Evolutionary conservation across 2,888 invertebrate genomes (phyloP), one percentile per base, ranked within the genome.

Genomic region (Drosophila phalerata): DNA sequence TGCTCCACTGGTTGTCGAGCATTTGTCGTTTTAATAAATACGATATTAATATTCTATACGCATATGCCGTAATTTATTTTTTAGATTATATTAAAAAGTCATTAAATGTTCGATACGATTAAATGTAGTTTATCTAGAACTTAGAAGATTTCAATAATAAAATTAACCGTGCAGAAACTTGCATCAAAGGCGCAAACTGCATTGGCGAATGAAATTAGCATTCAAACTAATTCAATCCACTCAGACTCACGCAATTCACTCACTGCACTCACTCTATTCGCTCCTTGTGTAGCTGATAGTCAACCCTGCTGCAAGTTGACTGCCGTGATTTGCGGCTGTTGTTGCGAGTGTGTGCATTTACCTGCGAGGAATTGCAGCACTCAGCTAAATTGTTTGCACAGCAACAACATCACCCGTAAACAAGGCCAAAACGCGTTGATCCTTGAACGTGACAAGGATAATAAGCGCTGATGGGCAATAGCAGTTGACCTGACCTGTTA

Each of bases 311-410:
- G 49, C 56, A 57, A 60, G 57, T 57, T 48, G 34, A 17, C 55
- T 51, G 15, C 15, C 52, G 40, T 28, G 38, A 28, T 22, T 55
- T 38, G 38, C 22, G 40, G 28, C 51, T 40, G 51, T 22, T 52
- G n/a, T 57, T 53, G 48, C 10, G 62, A 37, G 17, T 48, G 53
- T 52, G 47, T 65, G 65, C 49, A 63, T 74, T 74, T 78, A 67
- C 72, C 82, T 79, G 69, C 62, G 60, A 75, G 79, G 37, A 72
- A 67, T 49, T 75, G 69, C 74, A 69, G 75, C 82, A 79, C 69
- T 79, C 76, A 75, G 75, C 79, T 63, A 75, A 81, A 79, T 81
- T 81, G 79, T 79, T 78, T 69, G 72, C 64, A 47, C 61, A 53
- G 42, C 40, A 55, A 5, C 5, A 34, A 34, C 13, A 34, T 0